Evolutionary conservation across 2,797 vertebrate species (phyloP).

Genomic region (Gambusia yucatana): DNA sequence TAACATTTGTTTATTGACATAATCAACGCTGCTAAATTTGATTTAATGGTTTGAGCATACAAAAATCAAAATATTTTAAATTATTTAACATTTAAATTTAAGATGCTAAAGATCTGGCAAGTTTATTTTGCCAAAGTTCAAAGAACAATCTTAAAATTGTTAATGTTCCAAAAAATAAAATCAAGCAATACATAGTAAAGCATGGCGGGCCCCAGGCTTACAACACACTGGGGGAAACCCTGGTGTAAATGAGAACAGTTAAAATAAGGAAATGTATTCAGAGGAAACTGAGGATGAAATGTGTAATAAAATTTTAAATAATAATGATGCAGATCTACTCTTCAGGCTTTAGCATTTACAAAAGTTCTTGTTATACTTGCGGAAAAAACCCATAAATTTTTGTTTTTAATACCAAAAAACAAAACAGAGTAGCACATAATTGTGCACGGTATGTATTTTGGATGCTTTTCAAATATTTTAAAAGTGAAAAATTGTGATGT

Average conservation of each 20-base stretch:
- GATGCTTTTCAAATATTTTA: neutral
- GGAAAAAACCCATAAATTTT: neutral
- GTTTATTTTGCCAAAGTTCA: too few relatives aligned
- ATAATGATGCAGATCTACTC: neutral
- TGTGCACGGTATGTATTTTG: neutral
- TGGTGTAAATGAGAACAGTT: neutral
- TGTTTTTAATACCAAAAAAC: neutral
- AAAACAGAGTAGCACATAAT: neutral
- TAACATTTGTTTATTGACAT: too few relatives aligned
- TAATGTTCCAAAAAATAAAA: too few relatives aligned
- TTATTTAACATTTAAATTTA: too few relatives aligned
- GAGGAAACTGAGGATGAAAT: neutral
- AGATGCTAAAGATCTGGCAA: too few relatives aligned
- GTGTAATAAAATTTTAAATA: neutral
- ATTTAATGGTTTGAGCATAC: too few relatives aligned
- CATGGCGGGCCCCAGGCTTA: too few relatives aligned
- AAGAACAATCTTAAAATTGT: too few relatives aligned
- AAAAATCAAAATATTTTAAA: too few relatives aligned
- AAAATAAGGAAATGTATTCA: neutral
- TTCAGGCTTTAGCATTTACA: neutral
- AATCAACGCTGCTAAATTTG: too few relatives aligned
- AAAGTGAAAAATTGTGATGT: neutral
- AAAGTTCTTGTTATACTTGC: neutral
- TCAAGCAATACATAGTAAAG: too few relatives aligned
- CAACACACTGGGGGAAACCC: too few relatives aligned